These are phyloP conservation scores for Limnephilus lunatus DNA, from an alignment of 2,888 invertebrate species.

Conservation along the genomic window DNA sequence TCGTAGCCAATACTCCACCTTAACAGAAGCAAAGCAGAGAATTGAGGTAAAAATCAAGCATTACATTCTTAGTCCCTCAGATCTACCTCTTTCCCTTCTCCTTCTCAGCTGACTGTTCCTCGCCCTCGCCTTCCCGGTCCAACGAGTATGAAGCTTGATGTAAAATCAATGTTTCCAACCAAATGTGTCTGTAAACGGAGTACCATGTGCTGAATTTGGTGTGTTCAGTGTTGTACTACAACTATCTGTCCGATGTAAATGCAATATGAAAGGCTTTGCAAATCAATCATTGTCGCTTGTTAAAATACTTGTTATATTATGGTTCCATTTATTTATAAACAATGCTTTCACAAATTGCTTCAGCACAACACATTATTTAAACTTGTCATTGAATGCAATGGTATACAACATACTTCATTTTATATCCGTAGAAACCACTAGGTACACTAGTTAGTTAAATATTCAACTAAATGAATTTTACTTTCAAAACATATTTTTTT, in stretches of 20 bases:
- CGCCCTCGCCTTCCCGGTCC: constrained; percentile 7
- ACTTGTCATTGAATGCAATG: neutral
- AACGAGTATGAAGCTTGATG: constrained; percentile 14
- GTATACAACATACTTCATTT: neutral
- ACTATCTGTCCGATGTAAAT: constrained; percentile 39
- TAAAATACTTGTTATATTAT: constrained; percentile 17
- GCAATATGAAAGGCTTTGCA: constrained; percentile 49
- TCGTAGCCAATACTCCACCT: constrained; percentile 13
- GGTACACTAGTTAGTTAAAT: neutral
- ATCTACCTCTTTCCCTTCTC: neutral
- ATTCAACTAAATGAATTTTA: neutral
- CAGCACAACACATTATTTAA: constrained; percentile 35
- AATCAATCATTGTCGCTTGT: constrained; percentile 48
- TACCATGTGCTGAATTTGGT: constrained; percentile 11
- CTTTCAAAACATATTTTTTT: neutral
- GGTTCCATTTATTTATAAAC: constrained; percentile 29
- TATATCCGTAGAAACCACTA: neutral
- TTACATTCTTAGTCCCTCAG: constrained; percentile 29
- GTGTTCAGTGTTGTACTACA: constrained; percentile 32
- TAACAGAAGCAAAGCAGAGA: constrained; percentile 30
- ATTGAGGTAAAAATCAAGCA: constrained; percentile 30
- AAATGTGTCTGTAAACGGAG: constrained; percentile 11
- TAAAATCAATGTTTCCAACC: constrained; percentile 4
- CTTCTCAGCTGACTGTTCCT: constrained; percentile 3
- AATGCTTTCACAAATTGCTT: constrained; percentile 47